A percentile compares a stretch with the other conserved stretches of the same genome.
phyloP scores from a whole-genome alignment of 2,888 invertebrate species.

The Agrochola lychnidis region DNA sequence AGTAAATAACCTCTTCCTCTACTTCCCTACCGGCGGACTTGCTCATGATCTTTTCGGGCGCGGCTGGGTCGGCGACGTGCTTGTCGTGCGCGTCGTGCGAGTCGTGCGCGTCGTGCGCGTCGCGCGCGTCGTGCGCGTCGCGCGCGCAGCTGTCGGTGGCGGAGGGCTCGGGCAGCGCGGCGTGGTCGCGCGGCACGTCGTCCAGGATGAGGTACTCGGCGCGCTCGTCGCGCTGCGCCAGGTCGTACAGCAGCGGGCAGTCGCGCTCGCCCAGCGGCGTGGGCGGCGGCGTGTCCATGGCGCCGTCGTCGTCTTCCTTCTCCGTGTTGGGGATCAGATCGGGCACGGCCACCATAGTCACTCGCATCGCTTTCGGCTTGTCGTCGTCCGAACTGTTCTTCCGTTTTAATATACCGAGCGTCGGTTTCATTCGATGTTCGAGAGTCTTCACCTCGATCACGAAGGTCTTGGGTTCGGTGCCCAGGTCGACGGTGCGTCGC shows the following conservation, averaged over 20 bases:
- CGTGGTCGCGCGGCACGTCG: constrained; percentile 78
- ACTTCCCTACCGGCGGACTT: constrained; percentile 40
- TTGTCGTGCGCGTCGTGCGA: constrained; percentile 7
- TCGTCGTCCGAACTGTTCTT: constrained; percentile 71
- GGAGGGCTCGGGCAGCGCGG: constrained; percentile 82
- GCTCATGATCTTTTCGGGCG: constrained; percentile 50
- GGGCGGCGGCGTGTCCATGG: constrained; percentile 70
- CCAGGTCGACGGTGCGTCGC: constrained; percentile 73
- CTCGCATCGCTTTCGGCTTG: constrained; percentile 68
- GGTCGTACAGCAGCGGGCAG: too few species aligned
- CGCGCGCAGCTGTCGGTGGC: constrained; percentile 69
- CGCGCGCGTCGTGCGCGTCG: neutral
- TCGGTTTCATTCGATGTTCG: constrained; percentile 84
- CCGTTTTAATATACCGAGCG: constrained; percentile 80
- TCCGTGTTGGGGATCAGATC: constrained; percentile 75
- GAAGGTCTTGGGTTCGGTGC: constrained; percentile 83
- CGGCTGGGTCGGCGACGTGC: constrained; percentile 6
- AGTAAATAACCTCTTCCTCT: constrained; percentile 82
- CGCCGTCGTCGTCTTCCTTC: constrained; percentile 56
- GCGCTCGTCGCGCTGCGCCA: neutral
- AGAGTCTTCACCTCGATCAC: constrained; percentile 82
- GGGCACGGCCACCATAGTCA: constrained; percentile 70
- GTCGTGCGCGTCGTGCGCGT: neutral
- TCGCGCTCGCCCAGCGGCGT: constrained; percentile 49
- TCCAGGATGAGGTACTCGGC: constrained; percentile 56